Conservation (phyloP, 2,797 vertebrate species). For the Rhabdophis nuchalis region DNA sequence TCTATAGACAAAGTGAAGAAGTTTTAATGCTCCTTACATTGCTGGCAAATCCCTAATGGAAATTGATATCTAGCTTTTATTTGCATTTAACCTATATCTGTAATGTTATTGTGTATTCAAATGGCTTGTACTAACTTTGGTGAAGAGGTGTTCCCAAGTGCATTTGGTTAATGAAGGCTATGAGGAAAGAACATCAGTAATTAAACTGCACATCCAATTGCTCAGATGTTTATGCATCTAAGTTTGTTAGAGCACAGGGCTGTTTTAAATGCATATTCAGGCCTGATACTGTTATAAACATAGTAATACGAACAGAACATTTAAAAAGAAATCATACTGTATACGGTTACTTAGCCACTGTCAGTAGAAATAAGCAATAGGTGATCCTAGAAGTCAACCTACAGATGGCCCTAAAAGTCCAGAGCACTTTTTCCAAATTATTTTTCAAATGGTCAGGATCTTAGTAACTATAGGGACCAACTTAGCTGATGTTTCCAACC, state of each 20-base stretch:
- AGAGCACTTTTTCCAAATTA: neutral
- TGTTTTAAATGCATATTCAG: neutral
- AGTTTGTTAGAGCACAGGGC: neutral
- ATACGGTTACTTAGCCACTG: neutral
- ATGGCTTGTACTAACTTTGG: neutral
- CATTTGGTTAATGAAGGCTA: neutral
- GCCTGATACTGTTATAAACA: neutral
- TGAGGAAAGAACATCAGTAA: accelerated
- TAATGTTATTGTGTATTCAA: conserved; percentile 19
- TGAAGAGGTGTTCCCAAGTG: neutral
- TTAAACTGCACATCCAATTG: neutral
- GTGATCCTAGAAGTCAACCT: neutral
- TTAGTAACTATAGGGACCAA: neutral
- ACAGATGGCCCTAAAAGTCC: neutral
- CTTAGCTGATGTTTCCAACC: neutral
- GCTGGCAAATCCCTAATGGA: conserved; percentile 48
- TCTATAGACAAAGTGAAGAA: conserved; percentile 52
- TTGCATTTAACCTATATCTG: conserved; percentile 7
- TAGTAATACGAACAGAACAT: neutral
- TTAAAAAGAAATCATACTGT: neutral
- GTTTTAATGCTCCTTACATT: conserved; percentile 45
- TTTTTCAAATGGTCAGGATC: neutral
- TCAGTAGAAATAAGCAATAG: neutral
- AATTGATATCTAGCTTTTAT: conserved; percentile 49
- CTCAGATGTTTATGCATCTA: neutral